Evolutionary conservation across 2,113 vertebrate species (phyloP).

Genomic region (rat (Rattus norvegicus)): GRCr8 NC_086024.1:81333501-81334000

Average conservation of each 20-base stretch:
- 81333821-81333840: neutral
- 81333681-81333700: no score
- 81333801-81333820: slow-evolving; percentile 14
- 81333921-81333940: slow-evolving; percentile 18
- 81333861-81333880: slow-evolving; percentile 36
- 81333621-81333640: no score
- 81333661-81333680: no score
- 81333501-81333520: no score
- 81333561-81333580: no score
- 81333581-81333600: no score
- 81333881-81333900: slow-evolving; percentile 2
- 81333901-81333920: neutral
- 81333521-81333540: no score
- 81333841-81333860: slow-evolving; percentile 42
- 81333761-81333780: slow-evolving; percentile 20
- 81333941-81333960: slow-evolving; percentile 61
- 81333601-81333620: no score
- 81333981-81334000: slow-evolving; percentile 57
- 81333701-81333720: neutral
- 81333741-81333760: slow-evolving; percentile 41
- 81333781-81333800: slow-evolving; percentile 48
- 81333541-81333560: no score
- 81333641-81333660: no score
- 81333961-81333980: slow-evolving; percentile 68
- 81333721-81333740: slow-evolving; percentile 29